phyloP scores from a whole-genome alignment of 2,888 invertebrate genomes.

The Sphaeridia pumilis region DNA sequence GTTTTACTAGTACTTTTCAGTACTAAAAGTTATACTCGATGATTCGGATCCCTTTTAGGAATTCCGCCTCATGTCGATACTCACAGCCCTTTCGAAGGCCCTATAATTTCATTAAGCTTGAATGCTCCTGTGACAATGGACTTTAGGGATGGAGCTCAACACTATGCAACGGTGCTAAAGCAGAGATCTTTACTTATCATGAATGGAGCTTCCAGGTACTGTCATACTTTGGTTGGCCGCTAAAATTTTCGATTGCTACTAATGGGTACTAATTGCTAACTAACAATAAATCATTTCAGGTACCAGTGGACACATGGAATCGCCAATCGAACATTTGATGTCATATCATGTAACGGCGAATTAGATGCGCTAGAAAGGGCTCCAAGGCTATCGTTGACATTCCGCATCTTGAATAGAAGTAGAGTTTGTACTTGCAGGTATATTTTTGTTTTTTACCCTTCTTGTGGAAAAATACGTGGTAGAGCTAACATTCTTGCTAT shows the following conservation, averaged over 20 bases:
- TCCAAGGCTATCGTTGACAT: conserved; percentile 73
- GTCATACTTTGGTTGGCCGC: conserved; percentile 11
- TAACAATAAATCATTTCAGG: conserved; percentile 38
- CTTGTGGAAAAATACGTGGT: neutral
- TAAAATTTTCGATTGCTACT: neutral
- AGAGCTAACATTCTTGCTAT: neutral
- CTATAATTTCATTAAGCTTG: conserved; percentile 75
- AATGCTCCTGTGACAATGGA: conserved; percentile 78
- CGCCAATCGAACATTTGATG: conserved; percentile 28
- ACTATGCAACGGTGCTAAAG: conserved; percentile 54
- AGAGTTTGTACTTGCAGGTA: conserved; percentile 51
- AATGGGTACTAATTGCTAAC: neutral
- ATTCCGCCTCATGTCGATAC: conserved; percentile 94
- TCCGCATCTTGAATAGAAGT: conserved; percentile 51
- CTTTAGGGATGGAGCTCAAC: conserved; percentile 56
- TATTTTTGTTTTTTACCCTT: neutral
- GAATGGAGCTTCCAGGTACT: conserved; percentile 59
- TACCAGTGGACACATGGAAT: conserved; percentile 73
- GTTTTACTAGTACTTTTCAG: neutral
- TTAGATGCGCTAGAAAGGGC: conserved; percentile 47
- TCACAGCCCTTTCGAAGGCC: conserved; percentile 83
- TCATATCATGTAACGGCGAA: conserved; percentile 38
- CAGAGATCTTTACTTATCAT: conserved; percentile 64
- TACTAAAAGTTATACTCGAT: neutral
- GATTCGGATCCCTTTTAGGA: conserved; percentile 45